Base-by-base conservation (phyloP, 2,797 vertebrate genomes). In the Sebastes vulpes region DNA sequence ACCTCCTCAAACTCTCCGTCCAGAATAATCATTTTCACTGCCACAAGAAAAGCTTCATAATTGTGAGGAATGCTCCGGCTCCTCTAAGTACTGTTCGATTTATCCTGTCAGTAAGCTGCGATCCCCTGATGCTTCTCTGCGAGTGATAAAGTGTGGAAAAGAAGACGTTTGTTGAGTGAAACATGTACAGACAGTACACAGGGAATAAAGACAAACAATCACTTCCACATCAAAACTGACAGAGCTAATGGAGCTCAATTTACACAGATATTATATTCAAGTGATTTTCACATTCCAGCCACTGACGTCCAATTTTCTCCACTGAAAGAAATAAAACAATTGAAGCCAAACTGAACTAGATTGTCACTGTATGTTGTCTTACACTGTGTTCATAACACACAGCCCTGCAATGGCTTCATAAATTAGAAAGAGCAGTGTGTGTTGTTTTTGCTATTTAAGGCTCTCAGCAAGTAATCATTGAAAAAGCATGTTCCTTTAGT, bases 11-110 rank as follows among this genome's bases (percentile, higher is more conserved):
- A 85, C 74, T 71, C 69, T 57, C 61, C 12, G 38, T 95, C 87
- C 89, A 91, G 86, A 91, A 88, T 91, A 91, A 87, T 89, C n/a
- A 83, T 86, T 87, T 92, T 87, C 82, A 83, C 83, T 85, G 89
- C 88, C 73, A 82, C 68, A 78, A 82, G 84, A 92, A 82, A 73
- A 69, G 86, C 86, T 84, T 69, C 73, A 88, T 93, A 92, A 92
- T 92, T 90, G 78, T 72, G 60, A 71, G 91, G 88, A 95, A 91
- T 85, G 84, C 82, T 88, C 79, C 29, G 53, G 74, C 77, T 89
- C 90, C 78, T 89, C 60, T 58, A 82, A 82, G 84, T 73, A 78
- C 72, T 29, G 59, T 64, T 87, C 35, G 76, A 84, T 90, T 87
- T 76, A 72, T 80, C 67, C 82, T 83, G 82, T 94, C 88, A 86